These are phyloP conservation scores for Sebastes oblongus DNA, from an alignment of 2,797 vertebrate species.

Conservation along the genomic window DNA sequence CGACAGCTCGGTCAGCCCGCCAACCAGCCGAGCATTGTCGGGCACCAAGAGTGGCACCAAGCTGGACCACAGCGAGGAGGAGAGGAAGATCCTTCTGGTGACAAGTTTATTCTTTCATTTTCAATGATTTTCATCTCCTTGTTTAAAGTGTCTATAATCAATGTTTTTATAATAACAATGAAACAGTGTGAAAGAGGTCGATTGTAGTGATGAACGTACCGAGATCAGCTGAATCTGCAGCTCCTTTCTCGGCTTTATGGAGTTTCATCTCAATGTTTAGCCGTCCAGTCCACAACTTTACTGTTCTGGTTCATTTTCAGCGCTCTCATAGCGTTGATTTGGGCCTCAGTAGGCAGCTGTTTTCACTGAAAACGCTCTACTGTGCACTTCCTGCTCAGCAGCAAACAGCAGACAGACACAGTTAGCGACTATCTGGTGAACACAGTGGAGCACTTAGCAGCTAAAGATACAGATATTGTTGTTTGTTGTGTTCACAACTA, in stretches of 20 bases:
- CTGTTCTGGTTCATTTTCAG: too few relatives aligned
- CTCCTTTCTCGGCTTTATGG: too few relatives aligned
- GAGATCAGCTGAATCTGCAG: too few relatives aligned
- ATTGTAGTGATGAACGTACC: too few relatives aligned
- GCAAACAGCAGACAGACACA: neutral
- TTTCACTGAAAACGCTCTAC: neutral
- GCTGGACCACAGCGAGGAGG: conserved; percentile 92
- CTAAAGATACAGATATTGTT: too few relatives aligned
- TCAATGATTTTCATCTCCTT: neutral
- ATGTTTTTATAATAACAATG: too few relatives aligned
- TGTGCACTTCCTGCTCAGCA: neutral
- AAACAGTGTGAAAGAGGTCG: too few relatives aligned
- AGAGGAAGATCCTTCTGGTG: conserved; percentile 97
- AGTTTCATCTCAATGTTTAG: too few relatives aligned
- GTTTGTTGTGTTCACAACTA: too few relatives aligned
- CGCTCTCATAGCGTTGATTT: too few relatives aligned
- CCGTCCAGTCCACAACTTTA: too few relatives aligned
- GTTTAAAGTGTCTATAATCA: neutral
- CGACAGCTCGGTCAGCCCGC: conserved; percentile 93
- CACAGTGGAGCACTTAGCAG: neutral
- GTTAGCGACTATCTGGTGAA: neutral
- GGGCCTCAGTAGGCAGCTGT: too few relatives aligned
- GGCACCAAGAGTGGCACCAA: conserved; percentile 83
- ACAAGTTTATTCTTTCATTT: neutral
- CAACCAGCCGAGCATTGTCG: conserved; percentile 84